Base-by-base conservation (phyloP, 2,113 vertebrate genomes). In the Cynocephalus volans region DNA sequence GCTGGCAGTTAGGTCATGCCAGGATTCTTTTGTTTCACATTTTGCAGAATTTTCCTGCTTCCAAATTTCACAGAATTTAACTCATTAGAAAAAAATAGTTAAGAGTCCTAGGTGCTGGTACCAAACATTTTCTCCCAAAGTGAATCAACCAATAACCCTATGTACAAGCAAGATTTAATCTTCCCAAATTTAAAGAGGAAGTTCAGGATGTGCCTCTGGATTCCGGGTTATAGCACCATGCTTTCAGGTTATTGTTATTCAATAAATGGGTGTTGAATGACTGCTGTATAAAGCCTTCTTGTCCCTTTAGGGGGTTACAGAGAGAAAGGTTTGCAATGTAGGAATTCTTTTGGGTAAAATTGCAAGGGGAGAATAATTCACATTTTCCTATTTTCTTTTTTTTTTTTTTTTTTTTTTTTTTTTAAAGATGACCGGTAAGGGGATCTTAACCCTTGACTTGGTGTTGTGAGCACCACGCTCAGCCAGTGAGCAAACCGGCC, bases 1-100 rank as follows among this genome's bases (percentile, higher is more conserved):
- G 4, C 62, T 92, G 24, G 13, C 15, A 23, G 21, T 67, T 90
- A 58, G 2, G 33, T 60, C 83, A 21, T 52, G 17, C 58, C 50
- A 72, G 12, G n/a, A 60, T 56, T 97, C 50, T 80, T 88, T 95
- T 45, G 14, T 82, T 87, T 95, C 15, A 79, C 24, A 36, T 93
- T 83, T 96, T 77, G 73, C 75, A 72, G 48, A 62, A 67, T 83
- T 87, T 86, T 92, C 48, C 72, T 76, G 24, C 52, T 93, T 88
- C 17, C 13, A 36, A 26, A 79, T 60, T 87, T 75, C 33, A 64
- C 64, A 23, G 36, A 73, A 79, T 95, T 92, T 54, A 73, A 92
- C 26, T 96, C 69, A 82, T 82, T 70, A 65, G 31, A 96, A 56
- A 79, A 58, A 80, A 84, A 72, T 89, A 50, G 72, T 41, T 89